phyloP scores from a whole-genome alignment of 1,140 invertebrate genomes.

The Drosophila bocki region DNA sequence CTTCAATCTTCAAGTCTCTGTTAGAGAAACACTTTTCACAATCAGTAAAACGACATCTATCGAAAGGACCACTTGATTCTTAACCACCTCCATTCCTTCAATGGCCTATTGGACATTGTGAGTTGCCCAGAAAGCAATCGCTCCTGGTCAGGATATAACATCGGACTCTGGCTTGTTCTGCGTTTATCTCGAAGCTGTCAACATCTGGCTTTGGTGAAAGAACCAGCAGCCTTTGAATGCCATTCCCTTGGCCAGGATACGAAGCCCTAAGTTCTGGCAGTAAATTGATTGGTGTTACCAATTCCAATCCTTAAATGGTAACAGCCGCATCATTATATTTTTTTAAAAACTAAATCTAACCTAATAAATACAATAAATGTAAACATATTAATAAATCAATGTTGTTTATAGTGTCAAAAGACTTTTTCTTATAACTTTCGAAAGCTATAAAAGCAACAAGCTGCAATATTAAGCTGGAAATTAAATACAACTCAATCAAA shows the following conservation, averaged over 20 bases:
- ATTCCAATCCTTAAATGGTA: background rate
- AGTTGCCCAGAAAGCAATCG: slow-evolving; percentile 16
- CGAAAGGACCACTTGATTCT: background rate
- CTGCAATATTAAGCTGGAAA: slow-evolving; percentile 3
- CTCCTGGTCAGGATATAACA: slow-evolving; percentile 5
- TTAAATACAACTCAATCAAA: slow-evolving; percentile 32
- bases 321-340: background rate
- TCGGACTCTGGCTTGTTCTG: background rate
- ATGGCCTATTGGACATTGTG: slow-evolving; percentile 9
- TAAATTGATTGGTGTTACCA: slow-evolving; percentile 16
- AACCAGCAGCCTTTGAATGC: slow-evolving; percentile 3
- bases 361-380: background rate
- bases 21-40: background rate
- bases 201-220: slow-evolving; percentile 14
- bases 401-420: background rate
- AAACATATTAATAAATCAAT: background rate
- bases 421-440: background rate
- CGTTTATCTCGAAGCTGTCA: background rate
- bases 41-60: background rate
- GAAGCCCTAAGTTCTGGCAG: background rate
- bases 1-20: background rate
- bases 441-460: background rate
- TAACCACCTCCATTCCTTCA: background rate
- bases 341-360: too few relatives aligned
- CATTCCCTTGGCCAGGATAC: background rate